A percentile compares a stretch with the other conserved stretches of the same genome.
These are phyloP conservation scores for Xestia rhomboidea DNA, from an alignment of 2,888 invertebrate species.

Conservation along the genomic window DNA sequence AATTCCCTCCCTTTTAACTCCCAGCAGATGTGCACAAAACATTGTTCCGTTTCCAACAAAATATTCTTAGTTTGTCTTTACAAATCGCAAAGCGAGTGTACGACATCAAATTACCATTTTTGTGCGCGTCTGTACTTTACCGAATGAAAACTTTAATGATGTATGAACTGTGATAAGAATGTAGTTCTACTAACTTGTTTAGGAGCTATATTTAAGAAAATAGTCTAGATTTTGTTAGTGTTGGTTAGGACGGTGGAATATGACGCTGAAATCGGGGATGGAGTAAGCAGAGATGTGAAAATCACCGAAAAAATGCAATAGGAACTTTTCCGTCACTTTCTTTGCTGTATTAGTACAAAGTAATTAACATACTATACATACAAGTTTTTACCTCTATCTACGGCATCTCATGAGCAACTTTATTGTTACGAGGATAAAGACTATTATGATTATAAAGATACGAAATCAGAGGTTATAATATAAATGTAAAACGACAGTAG, in stretches of 20 bases:
- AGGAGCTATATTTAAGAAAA: constrained; percentile 25
- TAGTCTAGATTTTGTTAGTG: constrained; percentile 7
- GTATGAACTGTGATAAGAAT: constrained; percentile 74
- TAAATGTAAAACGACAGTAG: not conserved
- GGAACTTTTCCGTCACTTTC: not conserved
- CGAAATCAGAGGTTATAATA: not conserved
- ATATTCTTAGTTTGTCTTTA: constrained; percentile 77
- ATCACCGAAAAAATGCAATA: not conserved
- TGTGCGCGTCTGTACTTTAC: constrained; percentile 72
- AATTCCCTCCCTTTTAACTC: constrained; percentile 34
- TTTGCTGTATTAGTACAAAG: not conserved
- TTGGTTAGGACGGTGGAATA: not conserved
- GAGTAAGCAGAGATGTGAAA: not conserved
- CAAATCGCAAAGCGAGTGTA: constrained; percentile 67
- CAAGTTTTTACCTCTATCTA: not conserved
- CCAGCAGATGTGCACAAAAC: constrained; percentile 71
- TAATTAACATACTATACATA: not conserved
- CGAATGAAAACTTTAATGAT: constrained; percentile 77
- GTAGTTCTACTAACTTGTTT: constrained; percentile 36
- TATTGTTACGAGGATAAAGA: not conserved
- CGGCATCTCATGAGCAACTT: not conserved
- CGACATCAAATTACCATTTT: constrained; percentile 78
- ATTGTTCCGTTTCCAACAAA: constrained; percentile 70
- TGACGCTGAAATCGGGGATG: not conserved
- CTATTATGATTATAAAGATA: not conserved